These are phyloP conservation scores for Rousettus madagascariensis DNA, from an alignment of 2,797 vertebrate species.

Conservation along the genomic window DNA sequence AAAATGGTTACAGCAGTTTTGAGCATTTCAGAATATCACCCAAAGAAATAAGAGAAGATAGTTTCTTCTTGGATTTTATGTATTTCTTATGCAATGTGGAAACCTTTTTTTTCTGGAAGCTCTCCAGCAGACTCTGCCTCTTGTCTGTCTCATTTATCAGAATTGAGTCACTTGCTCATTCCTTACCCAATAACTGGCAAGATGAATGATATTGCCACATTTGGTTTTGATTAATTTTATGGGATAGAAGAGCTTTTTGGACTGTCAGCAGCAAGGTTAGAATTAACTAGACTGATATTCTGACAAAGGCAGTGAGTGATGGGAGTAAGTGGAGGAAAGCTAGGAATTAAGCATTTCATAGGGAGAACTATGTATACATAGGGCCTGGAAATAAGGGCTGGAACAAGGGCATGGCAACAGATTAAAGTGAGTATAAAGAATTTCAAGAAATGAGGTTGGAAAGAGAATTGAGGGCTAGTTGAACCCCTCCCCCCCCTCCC, in stretches of 20 bases:
- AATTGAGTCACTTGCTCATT: background rate
- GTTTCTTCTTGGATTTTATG: background rate
- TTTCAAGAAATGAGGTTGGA: background rate
- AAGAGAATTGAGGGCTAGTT: background rate
- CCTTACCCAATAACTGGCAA: background rate
- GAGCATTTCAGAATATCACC: background rate
- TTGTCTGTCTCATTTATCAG: background rate
- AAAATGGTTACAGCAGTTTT: background rate
- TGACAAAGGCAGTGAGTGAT: background rate
- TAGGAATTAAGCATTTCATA: background rate
- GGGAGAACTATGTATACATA: background rate
- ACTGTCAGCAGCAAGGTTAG: background rate
- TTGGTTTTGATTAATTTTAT: background rate
- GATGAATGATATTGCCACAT: background rate
- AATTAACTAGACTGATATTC: background rate
- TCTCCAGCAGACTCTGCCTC: background rate
- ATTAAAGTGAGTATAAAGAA: background rate
- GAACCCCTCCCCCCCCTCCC: too few species aligned
- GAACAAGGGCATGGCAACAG: background rate
- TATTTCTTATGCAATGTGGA: background rate
- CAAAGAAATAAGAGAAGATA: background rate
- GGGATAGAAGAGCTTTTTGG: background rate
- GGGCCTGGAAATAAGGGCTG: background rate
- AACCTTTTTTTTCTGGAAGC: background rate
- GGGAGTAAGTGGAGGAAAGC: background rate